Evolutionary conservation across 64 coral and sea anemone species (phyloP), one percentile per base, ranked within the genome.

Genomic region (Montipora cactus): DNA sequence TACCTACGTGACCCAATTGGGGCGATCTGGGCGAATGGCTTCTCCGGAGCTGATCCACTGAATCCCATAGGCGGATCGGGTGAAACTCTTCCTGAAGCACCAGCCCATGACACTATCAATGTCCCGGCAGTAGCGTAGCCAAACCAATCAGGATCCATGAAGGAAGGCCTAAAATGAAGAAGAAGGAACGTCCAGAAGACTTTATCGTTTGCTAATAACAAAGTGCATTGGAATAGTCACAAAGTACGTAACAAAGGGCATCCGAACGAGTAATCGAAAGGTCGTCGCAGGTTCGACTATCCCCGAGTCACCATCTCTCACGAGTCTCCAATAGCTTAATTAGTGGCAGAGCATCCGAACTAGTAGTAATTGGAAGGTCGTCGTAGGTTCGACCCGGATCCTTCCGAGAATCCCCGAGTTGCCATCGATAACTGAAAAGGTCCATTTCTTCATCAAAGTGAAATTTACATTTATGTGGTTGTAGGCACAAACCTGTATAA

Each of bases 121-220:
- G 93, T 97, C 47, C 96, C 96, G 10, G 93, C 94, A 64, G 96
- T 97, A 14, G 93, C 92, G 86, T 92, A 97, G 21, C 93, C 91
- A 64, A 97, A 97, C 96, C 92, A 97, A 87, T 87, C 70, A 23
- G 96, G 96, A 92, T 97, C 96, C 96, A 97, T 94, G 6, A 91
- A 83, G 8, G 96, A 92, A 7, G 96, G 61, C 20, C 96, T 97
- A n/a, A n/a, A n/a, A n/a, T n/a, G 53, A 7, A 25, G 44, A 10
- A 8, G 52, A 21, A 8, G 64, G 0, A 9, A 22, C 4, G 50
- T 4, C 21, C 4, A 21, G 20, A n/a, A 21, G 0, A 71, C 19
- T 7, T 23, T 9, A 22, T 14, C 14, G 19, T 5, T 71, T 23
- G 8, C 18, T 28, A 28, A 28, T 28, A 28, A 28, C 28, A 28